A percentile compares a stretch with the other conserved stretches of the same genome.
Conservation (phyloP, 2,888 invertebrate species). For the Synanthedon andrenaeformis region DNA sequence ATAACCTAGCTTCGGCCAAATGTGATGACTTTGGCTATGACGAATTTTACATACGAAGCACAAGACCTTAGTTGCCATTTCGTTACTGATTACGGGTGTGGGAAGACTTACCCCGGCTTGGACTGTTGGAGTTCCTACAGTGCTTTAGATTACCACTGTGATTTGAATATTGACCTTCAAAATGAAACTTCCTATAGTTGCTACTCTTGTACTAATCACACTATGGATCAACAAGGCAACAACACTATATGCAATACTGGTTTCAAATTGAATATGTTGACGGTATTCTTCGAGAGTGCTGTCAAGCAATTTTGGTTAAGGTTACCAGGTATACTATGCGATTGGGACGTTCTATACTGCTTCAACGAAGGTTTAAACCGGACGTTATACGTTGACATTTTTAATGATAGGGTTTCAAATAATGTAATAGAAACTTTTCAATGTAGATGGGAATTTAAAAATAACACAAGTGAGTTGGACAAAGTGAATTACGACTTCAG, state of each 20-base stretch:
- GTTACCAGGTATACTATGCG: constrained; percentile 40
- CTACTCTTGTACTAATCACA: constrained; percentile 34
- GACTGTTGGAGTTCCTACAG: constrained; percentile 28
- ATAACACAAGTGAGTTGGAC: constrained; percentile 25
- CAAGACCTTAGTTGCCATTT: constrained; percentile 49
- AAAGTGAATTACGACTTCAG: constrained; percentile 78
- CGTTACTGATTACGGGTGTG: constrained; percentile 31
- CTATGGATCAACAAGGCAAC: constrained; percentile 37
- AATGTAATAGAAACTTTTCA: constrained; percentile 35
- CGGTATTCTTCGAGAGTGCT: constrained; percentile 49
- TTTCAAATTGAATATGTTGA: constrained; percentile 53
- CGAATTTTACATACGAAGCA: constrained; percentile 39
- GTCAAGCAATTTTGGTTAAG: constrained; percentile 51
- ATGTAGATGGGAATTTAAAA: constrained; percentile 46
- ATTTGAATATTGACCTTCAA: constrained; percentile 49
- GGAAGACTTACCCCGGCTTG: constrained; percentile 29
- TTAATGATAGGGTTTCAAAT: constrained; percentile 21
- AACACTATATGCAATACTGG: constrained; percentile 43
- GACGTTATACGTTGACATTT: constrained; percentile 44
- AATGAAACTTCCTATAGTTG: constrained; percentile 62
- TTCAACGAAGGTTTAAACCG: constrained; percentile 35
- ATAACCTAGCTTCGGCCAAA: constrained; percentile 36
- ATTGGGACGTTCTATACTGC: constrained; percentile 43
- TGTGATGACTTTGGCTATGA: constrained; percentile 38
- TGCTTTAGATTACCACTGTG: constrained; percentile 33